A percentile compares a stretch with the other conserved stretches of the same genome.
phyloP scores from a whole-genome alignment of 2,797 vertebrate genomes.

The Pyrocephalus nanus region DNA sequence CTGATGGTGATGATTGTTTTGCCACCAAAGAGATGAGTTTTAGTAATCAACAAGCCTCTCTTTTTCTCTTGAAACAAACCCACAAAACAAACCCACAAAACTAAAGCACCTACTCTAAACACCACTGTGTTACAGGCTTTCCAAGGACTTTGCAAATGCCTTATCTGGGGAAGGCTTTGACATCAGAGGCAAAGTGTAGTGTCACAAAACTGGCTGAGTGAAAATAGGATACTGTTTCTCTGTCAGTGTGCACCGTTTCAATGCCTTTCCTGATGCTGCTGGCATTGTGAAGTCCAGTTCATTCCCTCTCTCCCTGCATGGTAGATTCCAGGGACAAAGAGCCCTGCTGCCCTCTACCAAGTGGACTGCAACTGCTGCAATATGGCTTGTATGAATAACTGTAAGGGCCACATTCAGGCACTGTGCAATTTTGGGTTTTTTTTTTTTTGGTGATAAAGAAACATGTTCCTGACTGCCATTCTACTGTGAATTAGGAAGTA shows the following conservation, averaged over 20 bases:
- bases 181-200: not conserved
- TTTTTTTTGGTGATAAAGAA: not conserved
- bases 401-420: not conserved
- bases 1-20: not conserved
- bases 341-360: not conserved
- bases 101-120: not conserved
- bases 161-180: not conserved
- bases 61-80: not conserved
- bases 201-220: not conserved
- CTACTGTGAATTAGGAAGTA: not conserved
- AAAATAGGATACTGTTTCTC: not conserved
- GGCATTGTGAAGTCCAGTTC: not conserved
- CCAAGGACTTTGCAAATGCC: conserved; percentile 6
- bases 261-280: not conserved
- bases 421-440: not conserved
- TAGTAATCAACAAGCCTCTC: not conserved
- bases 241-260: not conserved
- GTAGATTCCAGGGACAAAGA: not conserved
- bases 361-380: not conserved
- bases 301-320: not conserved
- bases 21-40: not conserved
- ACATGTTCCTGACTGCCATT: not conserved
- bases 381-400: not conserved
- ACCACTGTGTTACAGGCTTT: not conserved
- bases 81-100: not conserved